Evolutionary conservation across 2,888 invertebrate genomes (phyloP), one percentile per base, ranked within the genome.

Genomic region (Biston stratarius): DNA sequence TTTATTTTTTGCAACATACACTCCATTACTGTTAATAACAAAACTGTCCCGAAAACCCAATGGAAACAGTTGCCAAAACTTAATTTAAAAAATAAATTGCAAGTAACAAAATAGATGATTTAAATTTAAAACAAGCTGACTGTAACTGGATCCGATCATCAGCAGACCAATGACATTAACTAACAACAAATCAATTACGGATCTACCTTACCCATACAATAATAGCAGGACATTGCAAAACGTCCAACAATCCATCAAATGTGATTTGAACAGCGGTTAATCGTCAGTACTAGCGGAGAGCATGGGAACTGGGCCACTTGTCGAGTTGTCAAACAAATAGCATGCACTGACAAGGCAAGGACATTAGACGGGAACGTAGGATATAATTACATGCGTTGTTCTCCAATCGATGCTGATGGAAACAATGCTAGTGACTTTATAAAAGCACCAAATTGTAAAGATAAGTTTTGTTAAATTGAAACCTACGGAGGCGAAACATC

Each of bases 301-400:
- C 70, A 65, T 79, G 79, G 72, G 79, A 79, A 79, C 76, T 74
- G 69, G 79, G 77, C 67, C 78, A 72, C 45, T 7, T 8, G 7
- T n/a, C 64, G 44, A 24, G 63, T 69, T 64, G 63, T 67, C 59
- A 61, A 44, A 45, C 45, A 45, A 45, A 45, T 14, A 45, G 14
- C 45, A 6, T 14, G 45, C 11, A 14, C 45, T 45, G 45, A 14
- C 45, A 14, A 6, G 45, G n/a, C 44, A 14, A 45, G 45, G 45
- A 14, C 45, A 45, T 45, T 45, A 7, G 45, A 45, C 45, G 45
- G 45, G 45, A 45, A 45, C n/a, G 14, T 45, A 45, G 45, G 14
- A 6, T 7, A 11, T 10, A 44, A 44, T 14, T n/a, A 45, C 45
- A 14, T 14, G 45, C n/a, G 6, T 45, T 45, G 45, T 45, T 14